Evolutionary conservation across 2,113 vertebrate genomes (phyloP), one percentile per base, ranked within the genome.

Genomic region (Oophaga pumilio): DNA sequence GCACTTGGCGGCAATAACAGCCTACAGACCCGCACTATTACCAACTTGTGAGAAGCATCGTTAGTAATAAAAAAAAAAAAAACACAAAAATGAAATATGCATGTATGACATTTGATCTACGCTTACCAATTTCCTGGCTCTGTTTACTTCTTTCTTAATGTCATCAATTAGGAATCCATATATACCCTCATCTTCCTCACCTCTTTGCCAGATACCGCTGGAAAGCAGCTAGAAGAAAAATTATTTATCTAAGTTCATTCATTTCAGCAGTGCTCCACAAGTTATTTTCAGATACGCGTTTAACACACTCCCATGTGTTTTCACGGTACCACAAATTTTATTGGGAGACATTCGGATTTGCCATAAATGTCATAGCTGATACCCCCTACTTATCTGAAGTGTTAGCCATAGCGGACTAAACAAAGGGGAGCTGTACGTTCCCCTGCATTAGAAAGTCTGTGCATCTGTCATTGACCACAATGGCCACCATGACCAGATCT

Each of bases 191-290:
- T 93, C 82, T 90, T 99, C 97, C 91, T 95, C 79, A 22, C 98
- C 98, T 69, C 96, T 95, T 91, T 99, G 98, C 94, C 96, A 99
- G 90, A 99, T 95, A 59, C 98, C 98, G 94, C 97, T 97, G 62
- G 98, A 97, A 91, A 97, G 97, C 90, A 99, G 92, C 98, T 99
- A 90, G 17, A 69, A 93, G 93, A 89, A 90, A 17, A 59, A 80
- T 80, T 10, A 5, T 5, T 33, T 24, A 59, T 17, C 59, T 33
- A 28, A 80, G 2, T 53, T 60, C 15, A 11, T 9, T 60, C 26
- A 79, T 57, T 15, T 49, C 33, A 74, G 20, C 6, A 74, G 43
- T 50, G 8, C 73, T 15, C 12, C 1, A 77, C 22, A 10, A 74
- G 14, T 77, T 49, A 22, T 71, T 0, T 71, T 14, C 15, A 71